A percentile compares a stretch with the other conserved stretches of the same genome.
Evolutionary conservation across 2,113 vertebrate species (phyloP).

Genomic region (Ictalurus punctatus): DNA sequence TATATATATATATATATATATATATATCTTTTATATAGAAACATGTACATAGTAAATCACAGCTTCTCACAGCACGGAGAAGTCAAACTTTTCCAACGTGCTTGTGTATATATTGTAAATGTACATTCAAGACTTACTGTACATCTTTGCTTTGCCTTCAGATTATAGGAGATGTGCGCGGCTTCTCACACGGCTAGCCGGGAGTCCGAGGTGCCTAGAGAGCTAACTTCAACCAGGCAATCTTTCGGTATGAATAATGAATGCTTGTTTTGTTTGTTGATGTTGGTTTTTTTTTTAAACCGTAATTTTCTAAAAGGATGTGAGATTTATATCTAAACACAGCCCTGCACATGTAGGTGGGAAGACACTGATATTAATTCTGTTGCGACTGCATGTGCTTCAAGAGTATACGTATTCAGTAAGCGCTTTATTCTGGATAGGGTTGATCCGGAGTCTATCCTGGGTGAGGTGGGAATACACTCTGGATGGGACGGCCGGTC

Average conservation of each 20-base stretch:
- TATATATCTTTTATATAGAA: neutral
- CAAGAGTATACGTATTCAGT: neutral
- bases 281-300: too few relatives aligned
- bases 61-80: neutral
- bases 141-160: constrained; percentile 53
- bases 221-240: constrained; percentile 70
- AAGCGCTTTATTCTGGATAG: neutral
- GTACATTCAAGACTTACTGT: neutral
- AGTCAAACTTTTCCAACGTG: neutral
- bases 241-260: neutral
- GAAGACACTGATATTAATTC: neutral
- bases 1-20: too few relatives aligned
- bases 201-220: constrained; percentile 87
- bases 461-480: neutral
- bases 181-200: constrained; percentile 89
- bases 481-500: neutral
- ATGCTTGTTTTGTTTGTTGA: neutral
- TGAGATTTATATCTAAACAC: neutral
- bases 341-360: neutral
- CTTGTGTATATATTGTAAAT: neutral
- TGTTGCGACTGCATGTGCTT: neutral
- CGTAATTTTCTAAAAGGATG: neutral
- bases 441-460: neutral
- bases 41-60: neutral
- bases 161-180: constrained; percentile 94